These are phyloP conservation scores for Pteropus rufus DNA, from an alignment of 2,797 vertebrate species.

Conservation along the genomic window DNA sequence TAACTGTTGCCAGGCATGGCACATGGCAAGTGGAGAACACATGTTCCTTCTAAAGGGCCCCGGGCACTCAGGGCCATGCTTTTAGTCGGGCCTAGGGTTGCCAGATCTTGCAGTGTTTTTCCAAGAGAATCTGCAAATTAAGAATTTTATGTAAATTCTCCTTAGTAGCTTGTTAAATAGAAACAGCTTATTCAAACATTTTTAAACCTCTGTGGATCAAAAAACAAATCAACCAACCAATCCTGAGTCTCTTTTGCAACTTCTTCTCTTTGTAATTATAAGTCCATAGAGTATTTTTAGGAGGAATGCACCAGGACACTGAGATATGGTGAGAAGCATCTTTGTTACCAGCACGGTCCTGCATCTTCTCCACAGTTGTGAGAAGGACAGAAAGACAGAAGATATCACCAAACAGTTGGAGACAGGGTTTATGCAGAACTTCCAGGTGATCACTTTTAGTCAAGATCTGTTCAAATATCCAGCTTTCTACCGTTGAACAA, in stretches of 20 bases:
- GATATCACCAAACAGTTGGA: not conserved
- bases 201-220: not conserved
- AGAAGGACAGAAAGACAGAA: not conserved
- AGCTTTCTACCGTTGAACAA: not conserved
- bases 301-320: not conserved
- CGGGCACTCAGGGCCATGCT: not conserved
- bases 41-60: not conserved
- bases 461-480: not conserved
- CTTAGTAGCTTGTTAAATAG: not conserved
- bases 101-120: not conserved
- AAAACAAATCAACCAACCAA: not conserved
- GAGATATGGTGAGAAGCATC: not conserved
- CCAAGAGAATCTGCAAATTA: conserved; percentile 12
- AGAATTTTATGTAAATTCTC: not conserved
- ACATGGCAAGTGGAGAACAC: rapidly evolving
- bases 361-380: not conserved
- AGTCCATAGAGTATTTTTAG: not conserved
- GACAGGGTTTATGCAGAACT: not conserved
- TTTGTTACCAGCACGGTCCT: conserved; percentile 51
- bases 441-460: not conserved
- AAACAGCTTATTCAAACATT: not conserved
- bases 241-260: not conserved
- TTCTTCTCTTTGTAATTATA: not conserved
- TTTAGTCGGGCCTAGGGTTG: not conserved
- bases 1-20: rapidly evolving